Evolutionary conservation across 2,797 vertebrate species (phyloP).

Genomic region (Xyrichtys novacula): DNA sequence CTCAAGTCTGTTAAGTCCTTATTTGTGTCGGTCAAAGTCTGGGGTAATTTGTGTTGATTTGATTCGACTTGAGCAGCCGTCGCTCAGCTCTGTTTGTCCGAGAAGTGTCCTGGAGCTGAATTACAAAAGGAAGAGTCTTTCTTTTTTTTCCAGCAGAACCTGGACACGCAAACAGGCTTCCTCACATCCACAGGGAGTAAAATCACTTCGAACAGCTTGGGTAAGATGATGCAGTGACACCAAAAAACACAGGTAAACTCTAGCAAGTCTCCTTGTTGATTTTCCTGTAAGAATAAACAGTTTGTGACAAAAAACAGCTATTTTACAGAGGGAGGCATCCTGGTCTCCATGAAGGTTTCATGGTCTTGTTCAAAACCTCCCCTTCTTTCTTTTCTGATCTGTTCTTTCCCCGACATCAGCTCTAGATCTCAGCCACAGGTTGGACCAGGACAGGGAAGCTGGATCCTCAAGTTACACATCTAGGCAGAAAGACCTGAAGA

Average conservation of each 20-base stretch:
- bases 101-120: slow-evolving; percentile 44
- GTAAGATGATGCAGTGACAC: slow-evolving; percentile 27
- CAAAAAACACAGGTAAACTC: slow-evolving; percentile 38
- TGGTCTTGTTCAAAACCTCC: slow-evolving; percentile 22
- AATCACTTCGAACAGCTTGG: slow-evolving; percentile 3
- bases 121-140: slow-evolving; percentile 20
- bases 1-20: slow-evolving; percentile 50
- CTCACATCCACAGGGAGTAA: slow-evolving; percentile 10
- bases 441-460: slow-evolving; percentile 61
- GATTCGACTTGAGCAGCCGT: slow-evolving; percentile 36
- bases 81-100: slow-evolving; percentile 24
- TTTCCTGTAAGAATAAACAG: slow-evolving; percentile 40
- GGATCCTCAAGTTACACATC: slow-evolving; percentile 67
- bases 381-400: slow-evolving; percentile 22
- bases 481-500: slow-evolving; percentile 60
- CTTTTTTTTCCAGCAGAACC: not conserved
- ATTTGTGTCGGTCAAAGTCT: slow-evolving; percentile 48
- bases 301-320: slow-evolving; percentile 48
- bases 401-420: slow-evolving; percentile 54
- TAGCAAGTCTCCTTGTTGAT: slow-evolving; percentile 8
- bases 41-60: slow-evolving; percentile 51
- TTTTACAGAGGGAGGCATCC: slow-evolving; percentile 63
- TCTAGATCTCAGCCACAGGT: slow-evolving; percentile 50
- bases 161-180: not conserved
- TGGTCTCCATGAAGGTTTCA: slow-evolving; percentile 1